A percentile compares a stretch with the other conserved stretches of the same genome.
Evolutionary conservation across 2,888 invertebrate genomes (phyloP).

Genomic region (Andrena minutula): DNA sequence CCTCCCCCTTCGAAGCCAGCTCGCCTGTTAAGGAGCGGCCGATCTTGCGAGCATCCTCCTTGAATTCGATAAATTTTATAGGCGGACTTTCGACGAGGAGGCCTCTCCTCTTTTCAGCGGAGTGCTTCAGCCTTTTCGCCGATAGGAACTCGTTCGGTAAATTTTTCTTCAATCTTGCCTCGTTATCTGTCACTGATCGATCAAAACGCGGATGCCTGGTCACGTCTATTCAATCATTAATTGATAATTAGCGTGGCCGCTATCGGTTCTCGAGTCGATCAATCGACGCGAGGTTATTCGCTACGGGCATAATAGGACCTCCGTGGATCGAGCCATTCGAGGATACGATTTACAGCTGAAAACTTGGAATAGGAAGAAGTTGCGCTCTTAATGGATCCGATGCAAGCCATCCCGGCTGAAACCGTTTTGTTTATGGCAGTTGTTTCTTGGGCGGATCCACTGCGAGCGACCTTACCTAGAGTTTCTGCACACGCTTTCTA

Average conservation of each 20-base stretch:
- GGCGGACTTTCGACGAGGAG: not conserved
- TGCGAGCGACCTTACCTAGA: not conserved
- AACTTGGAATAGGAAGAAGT: not conserved
- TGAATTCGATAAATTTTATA: slow-evolving; percentile 55
- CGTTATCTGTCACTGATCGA: not conserved
- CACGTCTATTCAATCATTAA: not conserved
- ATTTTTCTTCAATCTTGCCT: not conserved
- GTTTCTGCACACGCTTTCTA: not conserved
- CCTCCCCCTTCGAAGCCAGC: slow-evolving; percentile 33
- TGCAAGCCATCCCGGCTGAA: not conserved
- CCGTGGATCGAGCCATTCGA: not conserved
- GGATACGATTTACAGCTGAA: not conserved
- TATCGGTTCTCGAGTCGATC: not conserved
- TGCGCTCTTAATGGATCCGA: not conserved
- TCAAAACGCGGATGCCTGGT: not conserved
- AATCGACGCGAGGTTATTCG: not conserved
- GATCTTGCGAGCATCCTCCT: slow-evolving; percentile 29
- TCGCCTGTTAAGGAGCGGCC: slow-evolving; percentile 32
- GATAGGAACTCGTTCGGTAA: not conserved
- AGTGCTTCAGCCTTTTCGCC: not conserved
- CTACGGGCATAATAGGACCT: not conserved
- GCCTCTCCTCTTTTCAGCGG: not conserved
- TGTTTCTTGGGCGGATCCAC: slow-evolving; percentile 5
- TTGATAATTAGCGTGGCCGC: not conserved
- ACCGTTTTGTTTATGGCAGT: slow-evolving; percentile 8